A percentile compares a stretch with the other conserved stretches of the same genome.
These are phyloP conservation scores for Halcyon malimbica DNA, from an alignment of 2,113 vertebrate species.

Conservation along the genomic window DNA sequence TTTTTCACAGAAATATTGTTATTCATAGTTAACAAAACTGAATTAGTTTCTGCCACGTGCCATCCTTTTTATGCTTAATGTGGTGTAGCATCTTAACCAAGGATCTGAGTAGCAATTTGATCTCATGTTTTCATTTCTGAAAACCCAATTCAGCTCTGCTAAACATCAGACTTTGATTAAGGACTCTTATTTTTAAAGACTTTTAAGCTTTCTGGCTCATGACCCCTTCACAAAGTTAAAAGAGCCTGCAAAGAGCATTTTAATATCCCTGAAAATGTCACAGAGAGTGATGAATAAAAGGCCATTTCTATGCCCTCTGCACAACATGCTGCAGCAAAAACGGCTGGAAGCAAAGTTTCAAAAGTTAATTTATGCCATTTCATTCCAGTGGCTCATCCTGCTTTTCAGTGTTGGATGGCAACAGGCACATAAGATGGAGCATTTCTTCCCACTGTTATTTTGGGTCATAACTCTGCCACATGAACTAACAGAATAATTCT, in stretches of 20 bases:
- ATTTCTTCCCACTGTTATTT: background rate
- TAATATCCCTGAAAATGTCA: background rate
- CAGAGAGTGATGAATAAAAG: background rate
- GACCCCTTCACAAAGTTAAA: constrained; percentile 9
- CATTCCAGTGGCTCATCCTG: background rate
- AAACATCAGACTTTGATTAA: background rate
- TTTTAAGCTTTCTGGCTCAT: background rate
- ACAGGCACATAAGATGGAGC: background rate
- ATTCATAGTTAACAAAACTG: background rate
- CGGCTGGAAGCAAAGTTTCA: constrained; percentile 22
- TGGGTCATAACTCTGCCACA: background rate
- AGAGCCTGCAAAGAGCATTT: background rate
- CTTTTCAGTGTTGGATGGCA: background rate
- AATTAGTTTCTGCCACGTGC: background rate
- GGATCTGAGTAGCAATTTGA: background rate
- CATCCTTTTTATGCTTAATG: background rate
- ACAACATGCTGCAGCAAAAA: background rate
- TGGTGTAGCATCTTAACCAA: background rate
- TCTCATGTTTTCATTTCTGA: background rate
- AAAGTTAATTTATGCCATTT: constrained; percentile 43
- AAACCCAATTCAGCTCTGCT: background rate
- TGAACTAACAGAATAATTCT: background rate
- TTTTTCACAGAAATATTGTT: background rate
- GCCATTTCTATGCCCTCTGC: constrained; percentile 1
- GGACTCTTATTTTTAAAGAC: background rate